Evolutionary conservation across 2,797 vertebrate genomes (phyloP).

Genomic region (Spatula versicolor): DNA sequence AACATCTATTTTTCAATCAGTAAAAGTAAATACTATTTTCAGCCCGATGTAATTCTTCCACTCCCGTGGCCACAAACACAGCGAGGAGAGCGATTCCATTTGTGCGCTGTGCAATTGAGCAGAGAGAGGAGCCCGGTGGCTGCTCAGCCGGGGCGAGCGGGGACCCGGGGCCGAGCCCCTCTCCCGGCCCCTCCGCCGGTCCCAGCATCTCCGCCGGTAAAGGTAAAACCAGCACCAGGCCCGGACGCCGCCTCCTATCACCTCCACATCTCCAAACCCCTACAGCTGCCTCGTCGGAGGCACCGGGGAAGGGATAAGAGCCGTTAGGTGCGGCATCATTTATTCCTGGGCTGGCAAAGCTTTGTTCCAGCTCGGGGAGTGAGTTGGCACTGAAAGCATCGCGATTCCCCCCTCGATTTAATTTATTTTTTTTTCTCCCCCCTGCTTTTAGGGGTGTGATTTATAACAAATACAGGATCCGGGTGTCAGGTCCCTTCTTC

Average conservation of each 20-base stretch:
- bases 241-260: background rate
- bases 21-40: slow-evolving; percentile 78
- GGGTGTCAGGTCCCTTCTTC: slow-evolving; percentile 19
- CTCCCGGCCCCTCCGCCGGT: background rate
- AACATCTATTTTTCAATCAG: slow-evolving; percentile 76
- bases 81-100: slow-evolving; percentile 66
- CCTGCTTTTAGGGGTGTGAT: background rate
- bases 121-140: slow-evolving; percentile 65
- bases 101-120: slow-evolving; percentile 70
- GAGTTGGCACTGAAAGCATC: slow-evolving; percentile 34
- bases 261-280: background rate
- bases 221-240: slow-evolving; percentile 6
- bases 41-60: slow-evolving; percentile 75
- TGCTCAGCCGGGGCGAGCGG: slow-evolving; percentile 11
- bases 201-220: background rate
- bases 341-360: slow-evolving; percentile 64
- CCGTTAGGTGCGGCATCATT: slow-evolving; percentile 42
- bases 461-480: slow-evolving; percentile 49
- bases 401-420: background rate
- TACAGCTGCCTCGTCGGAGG: slow-evolving; percentile 42
- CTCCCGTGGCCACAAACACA: slow-evolving; percentile 71
- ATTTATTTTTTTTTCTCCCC: background rate
- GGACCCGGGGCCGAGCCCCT: background rate
- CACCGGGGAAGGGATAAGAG: slow-evolving; percentile 47
- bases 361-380: slow-evolving; percentile 57